A percentile compares a stretch with the other conserved stretches of the same genome.
Conservation (phyloP, 2,888 invertebrate genomes). For the Encarsia formosa region DNA sequence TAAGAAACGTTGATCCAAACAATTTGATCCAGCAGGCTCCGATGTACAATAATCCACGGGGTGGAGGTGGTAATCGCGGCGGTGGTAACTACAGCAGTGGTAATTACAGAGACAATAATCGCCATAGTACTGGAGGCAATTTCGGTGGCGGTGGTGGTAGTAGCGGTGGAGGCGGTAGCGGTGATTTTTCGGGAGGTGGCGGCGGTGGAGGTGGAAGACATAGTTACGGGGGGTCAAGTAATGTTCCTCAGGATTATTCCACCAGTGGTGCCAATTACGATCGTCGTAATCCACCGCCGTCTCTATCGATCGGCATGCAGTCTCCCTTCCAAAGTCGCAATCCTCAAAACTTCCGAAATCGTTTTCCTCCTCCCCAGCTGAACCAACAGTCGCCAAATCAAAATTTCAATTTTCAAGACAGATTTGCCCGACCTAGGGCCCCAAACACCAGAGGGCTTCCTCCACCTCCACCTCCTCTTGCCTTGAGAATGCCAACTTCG, state of each 20-base stretch:
- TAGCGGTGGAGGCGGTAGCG: slow-evolving; percentile 52
- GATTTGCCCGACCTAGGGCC: slow-evolving; percentile 16
- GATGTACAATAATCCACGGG: slow-evolving; percentile 61
- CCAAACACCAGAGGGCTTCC: slow-evolving; percentile 1
- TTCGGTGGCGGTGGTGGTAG: slow-evolving; percentile 43
- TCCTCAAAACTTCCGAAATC: too few relatives aligned
- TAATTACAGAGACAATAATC: slow-evolving; percentile 38
- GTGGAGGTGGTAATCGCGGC: slow-evolving; percentile 48
- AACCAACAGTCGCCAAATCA: slow-evolving; percentile 1
- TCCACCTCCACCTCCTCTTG: slow-evolving; percentile 20
- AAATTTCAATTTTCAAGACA: too few relatives aligned
- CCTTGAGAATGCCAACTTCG: slow-evolving; percentile 4
- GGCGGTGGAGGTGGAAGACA: slow-evolving; percentile 35
- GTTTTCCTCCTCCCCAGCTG: slow-evolving; percentile 11
- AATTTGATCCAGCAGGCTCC: slow-evolving; percentile 56
- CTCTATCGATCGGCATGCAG: slow-evolving; percentile 19
- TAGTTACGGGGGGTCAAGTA: slow-evolving; percentile 45
- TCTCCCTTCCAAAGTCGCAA: slow-evolving; percentile 43
- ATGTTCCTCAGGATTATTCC: slow-evolving; percentile 31
- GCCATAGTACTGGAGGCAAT: slow-evolving; percentile 54
- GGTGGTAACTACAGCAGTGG: slow-evolving; percentile 36
- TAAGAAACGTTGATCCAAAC: slow-evolving; percentile 38
- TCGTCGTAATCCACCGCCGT: slow-evolving; percentile 35
- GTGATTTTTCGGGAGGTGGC: slow-evolving; percentile 45
- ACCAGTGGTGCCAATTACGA: slow-evolving; percentile 41